Evolutionary conservation across 2,888 invertebrate species (phyloP), one percentile per base, ranked within the genome.

Genomic region (Ischnus inquisitorius): DNA sequence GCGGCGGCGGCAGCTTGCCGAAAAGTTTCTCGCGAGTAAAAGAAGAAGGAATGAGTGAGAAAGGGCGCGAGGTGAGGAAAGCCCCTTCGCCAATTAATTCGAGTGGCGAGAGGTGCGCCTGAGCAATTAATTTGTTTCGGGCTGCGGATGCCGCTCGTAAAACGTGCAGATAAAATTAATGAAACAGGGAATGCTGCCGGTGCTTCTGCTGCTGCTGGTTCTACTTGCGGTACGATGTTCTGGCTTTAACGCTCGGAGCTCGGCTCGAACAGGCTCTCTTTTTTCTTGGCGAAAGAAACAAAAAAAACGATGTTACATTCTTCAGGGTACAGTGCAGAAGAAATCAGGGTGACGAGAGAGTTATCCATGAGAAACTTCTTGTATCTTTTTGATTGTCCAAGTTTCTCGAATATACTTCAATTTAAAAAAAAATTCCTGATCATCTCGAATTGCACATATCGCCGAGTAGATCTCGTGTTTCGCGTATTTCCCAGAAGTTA

Each of bases 141-240:
- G 87, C 89, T 86, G 89, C 88, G 90, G 89, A 90, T 88, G 88
- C 89, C 86, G 88, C 88, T 89, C 88, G 89, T 90, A 89, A 90
- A 90, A 89, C 87, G 89, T 86, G 89, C 88, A 87, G 89, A 90
- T 90, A 88, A 90, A 89, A 90, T 90, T 90, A 90, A 90, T 90
- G 90, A 90, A 89, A 90, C 89, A 86, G 79, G 83, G 82, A 78
- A 72, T 77, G 77, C 83, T 79, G 76, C 62, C 12, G 64, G 22
- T 60, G 43, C 22, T 46, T 39, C 62, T 12, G 64, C 28, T 60
- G 43, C 22, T 46, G 48, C 62, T 68, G 54, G 68, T 54, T 60
- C 54, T 19, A 25, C 41, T 48, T 67, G 74, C 77, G 69, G 62
- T 69, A 46, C 64, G 64, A 62, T 51, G 54, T 64, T 46, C 74